These are phyloP conservation scores for Podarcis muralis DNA, from an alignment of 2,113 vertebrate genomes.

Conservation along the genomic window DNA sequence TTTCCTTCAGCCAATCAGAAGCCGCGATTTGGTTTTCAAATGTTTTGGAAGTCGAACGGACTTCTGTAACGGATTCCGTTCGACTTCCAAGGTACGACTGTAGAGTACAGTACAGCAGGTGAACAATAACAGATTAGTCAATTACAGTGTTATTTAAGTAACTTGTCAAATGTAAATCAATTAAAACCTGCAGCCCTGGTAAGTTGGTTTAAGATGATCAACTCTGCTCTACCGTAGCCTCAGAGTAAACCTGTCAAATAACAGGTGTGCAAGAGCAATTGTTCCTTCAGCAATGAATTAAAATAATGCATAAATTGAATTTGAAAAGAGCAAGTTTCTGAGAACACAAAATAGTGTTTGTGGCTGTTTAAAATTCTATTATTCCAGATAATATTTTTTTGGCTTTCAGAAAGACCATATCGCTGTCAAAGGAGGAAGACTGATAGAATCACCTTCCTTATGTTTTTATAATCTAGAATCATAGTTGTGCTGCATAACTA, in stretches of 20 bases:
- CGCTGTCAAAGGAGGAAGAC: background rate
- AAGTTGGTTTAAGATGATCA: slow-evolving; percentile 3
- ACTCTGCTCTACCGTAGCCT: background rate
- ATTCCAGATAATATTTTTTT: background rate
- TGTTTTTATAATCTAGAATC: background rate
- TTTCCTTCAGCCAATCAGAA: too few species aligned
- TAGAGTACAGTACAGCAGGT: too few species aligned
- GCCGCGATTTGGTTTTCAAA: too few species aligned
- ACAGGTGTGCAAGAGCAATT: slow-evolving; percentile 9
- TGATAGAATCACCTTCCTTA: background rate
- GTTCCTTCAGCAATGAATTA: background rate
- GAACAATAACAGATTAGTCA: accelerated
- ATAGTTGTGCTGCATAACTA: too few species aligned
- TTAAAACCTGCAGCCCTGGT: background rate
- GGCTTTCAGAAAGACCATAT: background rate
- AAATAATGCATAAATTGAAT: slow-evolving; percentile 28
- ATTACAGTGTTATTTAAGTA: background rate
- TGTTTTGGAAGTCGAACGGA: too few species aligned
- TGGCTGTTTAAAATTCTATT: background rate
- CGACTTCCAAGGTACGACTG: too few species aligned
- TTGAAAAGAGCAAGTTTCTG: background rate
- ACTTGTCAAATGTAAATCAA: background rate
- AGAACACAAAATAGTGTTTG: slow-evolving; percentile 17
- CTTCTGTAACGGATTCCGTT: too few species aligned
- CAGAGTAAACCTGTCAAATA: slow-evolving; percentile 12